A percentile compares a stretch with the other conserved stretches of the same genome.
Conservation (phyloP, 2,888 invertebrate species). For the Cistogaster globosa region DNA sequence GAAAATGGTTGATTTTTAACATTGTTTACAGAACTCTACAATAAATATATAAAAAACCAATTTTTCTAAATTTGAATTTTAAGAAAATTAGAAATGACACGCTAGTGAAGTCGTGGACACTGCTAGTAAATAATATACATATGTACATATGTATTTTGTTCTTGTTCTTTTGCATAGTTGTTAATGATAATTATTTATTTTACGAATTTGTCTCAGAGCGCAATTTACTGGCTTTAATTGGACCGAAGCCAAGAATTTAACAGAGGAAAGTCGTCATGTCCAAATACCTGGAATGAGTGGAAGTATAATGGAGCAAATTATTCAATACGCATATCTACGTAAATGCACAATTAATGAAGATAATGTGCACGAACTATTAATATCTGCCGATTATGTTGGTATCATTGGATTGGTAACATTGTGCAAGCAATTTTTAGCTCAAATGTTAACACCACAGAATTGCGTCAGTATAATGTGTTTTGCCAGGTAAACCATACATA, state of each 20-base stretch:
- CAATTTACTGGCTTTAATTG: conserved; percentile 79
- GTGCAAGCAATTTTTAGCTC: conserved; percentile 90
- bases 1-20: no score
- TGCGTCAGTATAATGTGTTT: conserved; percentile 93
- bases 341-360: conserved; percentile 89
- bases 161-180: no score
- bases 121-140: no score
- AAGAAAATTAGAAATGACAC: no score
- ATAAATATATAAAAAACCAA: no score
- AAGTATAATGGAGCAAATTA: conserved; percentile 89
- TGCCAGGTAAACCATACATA: conserved; percentile 85
- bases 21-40: no score
- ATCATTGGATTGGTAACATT: conserved; percentile 91
- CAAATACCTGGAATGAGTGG: conserved; percentile 90
- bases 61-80: no score
- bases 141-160: no score
- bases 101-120: no score
- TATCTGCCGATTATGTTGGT: conserved; percentile 94
- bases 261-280: conserved; percentile 86
- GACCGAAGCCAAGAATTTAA: conserved; percentile 43
- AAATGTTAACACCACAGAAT: conserved; percentile 89
- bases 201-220: conserved; percentile 72
- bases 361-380: conserved; percentile 91
- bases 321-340: conserved; percentile 93
- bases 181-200: neutral